Percentiles rank a stretch among this genome's conserved stretches.
Evolutionary conservation across 2,113 vertebrate species (phyloP).

Genomic region (Mormoops blainvillei): DNA sequence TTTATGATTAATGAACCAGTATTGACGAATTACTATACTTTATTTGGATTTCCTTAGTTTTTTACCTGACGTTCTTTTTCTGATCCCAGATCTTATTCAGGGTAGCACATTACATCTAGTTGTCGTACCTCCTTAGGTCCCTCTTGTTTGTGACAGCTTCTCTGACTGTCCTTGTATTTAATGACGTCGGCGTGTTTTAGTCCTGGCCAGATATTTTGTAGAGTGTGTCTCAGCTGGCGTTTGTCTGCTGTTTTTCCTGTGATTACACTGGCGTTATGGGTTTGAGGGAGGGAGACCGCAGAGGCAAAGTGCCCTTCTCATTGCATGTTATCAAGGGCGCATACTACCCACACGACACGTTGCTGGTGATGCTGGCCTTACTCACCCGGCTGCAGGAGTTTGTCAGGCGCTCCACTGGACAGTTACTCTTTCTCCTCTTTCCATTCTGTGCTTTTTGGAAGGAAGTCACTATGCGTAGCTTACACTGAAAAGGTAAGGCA

Average conservation of each 20-base stretch:
- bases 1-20: background rate
- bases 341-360: background rate
- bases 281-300: background rate
- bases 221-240: background rate
- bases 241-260: background rate
- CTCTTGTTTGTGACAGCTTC: background rate
- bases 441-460: background rate
- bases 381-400: background rate
- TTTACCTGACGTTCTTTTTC: background rate
- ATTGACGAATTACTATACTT: background rate
- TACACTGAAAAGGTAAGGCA: background rate
- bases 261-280: background rate
- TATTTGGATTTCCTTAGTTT: background rate
- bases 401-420: background rate
- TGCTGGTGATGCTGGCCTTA: background rate
- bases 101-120: background rate
- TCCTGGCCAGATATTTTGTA: background rate
- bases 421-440: background rate
- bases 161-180: background rate
- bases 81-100: background rate
- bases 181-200: background rate
- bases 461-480: background rate
- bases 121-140: background rate
- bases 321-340: fast-evolving
- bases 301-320: background rate